Evolutionary conservation across 2,797 vertebrate genomes (phyloP).

Genomic region (Acipenser ruthenus): DNA sequence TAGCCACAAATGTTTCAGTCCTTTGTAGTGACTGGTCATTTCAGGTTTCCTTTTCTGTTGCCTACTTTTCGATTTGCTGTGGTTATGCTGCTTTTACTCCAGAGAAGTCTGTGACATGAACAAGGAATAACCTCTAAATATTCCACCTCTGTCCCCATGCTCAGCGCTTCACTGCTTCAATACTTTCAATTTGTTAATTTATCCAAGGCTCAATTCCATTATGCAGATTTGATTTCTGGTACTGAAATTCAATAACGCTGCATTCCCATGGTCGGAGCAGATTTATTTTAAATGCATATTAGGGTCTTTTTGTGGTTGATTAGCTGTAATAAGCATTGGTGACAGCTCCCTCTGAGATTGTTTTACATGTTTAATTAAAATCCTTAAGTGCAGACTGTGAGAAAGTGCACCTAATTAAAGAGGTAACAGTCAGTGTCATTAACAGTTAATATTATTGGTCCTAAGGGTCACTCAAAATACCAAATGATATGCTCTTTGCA

Average conservation of each 20-base stretch:
- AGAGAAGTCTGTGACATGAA: not conserved
- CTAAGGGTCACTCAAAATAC: conserved; percentile 6
- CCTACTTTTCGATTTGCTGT: too few relatives aligned
- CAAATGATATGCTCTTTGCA: conserved; percentile 10
- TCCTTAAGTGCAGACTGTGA: conserved; percentile 5
- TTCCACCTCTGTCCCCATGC: not conserved
- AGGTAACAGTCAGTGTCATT: conserved; percentile 15
- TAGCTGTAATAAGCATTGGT: conserved; percentile 13
- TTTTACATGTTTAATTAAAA: conserved; percentile 17
- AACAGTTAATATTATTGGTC: conserved; percentile 10
- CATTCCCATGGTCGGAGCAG: not conserved
- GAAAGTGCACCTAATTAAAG: conserved; percentile 17
- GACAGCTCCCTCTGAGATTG: conserved; percentile 10
- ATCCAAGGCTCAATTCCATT: not conserved
- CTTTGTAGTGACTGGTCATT: too few relatives aligned
- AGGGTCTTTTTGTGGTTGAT: conserved; percentile 9
- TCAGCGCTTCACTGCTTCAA: not conserved
- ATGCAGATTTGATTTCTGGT: conserved; percentile 7
- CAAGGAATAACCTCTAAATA: conserved; percentile 5
- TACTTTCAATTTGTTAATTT: conserved; percentile 3
- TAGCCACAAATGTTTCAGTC: too few relatives aligned
- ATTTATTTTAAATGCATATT: conserved; percentile 8
- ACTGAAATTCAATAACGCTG: not conserved
- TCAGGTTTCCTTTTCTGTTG: too few relatives aligned
- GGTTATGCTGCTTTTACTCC: too few relatives aligned